phyloP scores from a whole-genome alignment of 2,113 vertebrate species.

The Catharus bicknelli region DNA sequence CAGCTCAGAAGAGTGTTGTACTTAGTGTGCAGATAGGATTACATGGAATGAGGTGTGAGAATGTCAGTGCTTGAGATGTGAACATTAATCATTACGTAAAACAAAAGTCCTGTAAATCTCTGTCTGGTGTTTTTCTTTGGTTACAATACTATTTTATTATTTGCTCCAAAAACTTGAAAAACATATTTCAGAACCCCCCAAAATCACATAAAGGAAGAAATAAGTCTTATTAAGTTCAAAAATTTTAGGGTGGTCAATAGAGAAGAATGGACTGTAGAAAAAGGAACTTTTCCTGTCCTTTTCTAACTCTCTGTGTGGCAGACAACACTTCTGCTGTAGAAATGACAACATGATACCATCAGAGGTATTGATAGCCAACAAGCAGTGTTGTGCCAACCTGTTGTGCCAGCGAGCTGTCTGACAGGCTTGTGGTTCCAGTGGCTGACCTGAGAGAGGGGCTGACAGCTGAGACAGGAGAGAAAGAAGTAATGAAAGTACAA shows the following conservation, averaged over 20 bases:
- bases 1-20: not conserved
- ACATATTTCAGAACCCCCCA: not conserved
- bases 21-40: not conserved
- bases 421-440: not conserved
- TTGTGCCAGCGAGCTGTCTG: not conserved
- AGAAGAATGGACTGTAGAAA: not conserved
- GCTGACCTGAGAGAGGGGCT: not conserved
- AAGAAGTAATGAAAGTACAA: not conserved
- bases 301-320: not conserved
- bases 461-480: not conserved
- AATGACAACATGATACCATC: not conserved
- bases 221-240: not conserved
- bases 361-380: not conserved
- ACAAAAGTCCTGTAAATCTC: not conserved
- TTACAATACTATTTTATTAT: not conserved
- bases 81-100: not conserved
- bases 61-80: not conserved
- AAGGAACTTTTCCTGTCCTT: not conserved
- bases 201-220: not conserved
- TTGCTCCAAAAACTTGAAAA: not conserved
- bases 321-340: fast-evolving
- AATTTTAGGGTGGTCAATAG: not conserved
- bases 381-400: not conserved
- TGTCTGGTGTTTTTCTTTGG: not conserved
- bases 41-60: not conserved